A percentile compares a stretch with the other conserved stretches of the same genome.
Evolutionary conservation across 2,797 vertebrate species (phyloP).

Genomic region (Xiphorhynchus erythropygius): DNA sequence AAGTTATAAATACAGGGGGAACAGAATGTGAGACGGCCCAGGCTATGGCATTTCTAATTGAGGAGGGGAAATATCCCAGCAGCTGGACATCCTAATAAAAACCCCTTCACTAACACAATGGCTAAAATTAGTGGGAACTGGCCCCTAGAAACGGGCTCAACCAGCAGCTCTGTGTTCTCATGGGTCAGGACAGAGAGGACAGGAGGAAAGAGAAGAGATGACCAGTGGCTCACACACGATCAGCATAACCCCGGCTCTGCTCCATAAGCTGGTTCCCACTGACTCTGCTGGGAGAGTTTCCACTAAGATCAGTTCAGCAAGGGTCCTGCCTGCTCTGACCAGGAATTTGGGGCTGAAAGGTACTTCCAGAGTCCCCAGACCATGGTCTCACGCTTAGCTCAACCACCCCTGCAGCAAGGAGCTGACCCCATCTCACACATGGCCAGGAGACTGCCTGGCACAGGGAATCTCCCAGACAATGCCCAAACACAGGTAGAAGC

Average conservation of each 20-base stretch:
- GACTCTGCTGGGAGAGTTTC: not conserved
- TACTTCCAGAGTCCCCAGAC: not conserved
- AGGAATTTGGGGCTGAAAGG: not conserved
- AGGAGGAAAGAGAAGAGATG: not conserved
- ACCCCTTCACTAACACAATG: slow-evolving; percentile 44
- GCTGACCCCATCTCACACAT: not conserved
- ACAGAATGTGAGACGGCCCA: slow-evolving; percentile 75
- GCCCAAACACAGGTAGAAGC: not conserved
- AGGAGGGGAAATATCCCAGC: slow-evolving; percentile 64
- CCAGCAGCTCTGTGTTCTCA: not conserved
- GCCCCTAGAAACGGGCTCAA: not conserved
- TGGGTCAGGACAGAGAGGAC: not conserved
- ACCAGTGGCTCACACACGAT: not conserved
- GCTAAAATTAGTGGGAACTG: slow-evolving; percentile 74
- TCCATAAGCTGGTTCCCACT: not conserved
- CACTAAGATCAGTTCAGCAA: not conserved
- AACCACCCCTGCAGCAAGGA: not conserved
- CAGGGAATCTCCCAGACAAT: not conserved
- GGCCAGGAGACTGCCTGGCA: not conserved
- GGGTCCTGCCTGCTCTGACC: not conserved
- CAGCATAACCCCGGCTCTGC: not conserved
- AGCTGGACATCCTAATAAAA: slow-evolving; percentile 77
- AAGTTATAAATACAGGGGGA: slow-evolving; percentile 76
- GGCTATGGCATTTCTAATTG: slow-evolving; percentile 67
- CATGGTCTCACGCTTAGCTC: not conserved